Evolutionary conservation across 2,888 invertebrate species (phyloP).

Genomic region (Andrena bucephala): DNA sequence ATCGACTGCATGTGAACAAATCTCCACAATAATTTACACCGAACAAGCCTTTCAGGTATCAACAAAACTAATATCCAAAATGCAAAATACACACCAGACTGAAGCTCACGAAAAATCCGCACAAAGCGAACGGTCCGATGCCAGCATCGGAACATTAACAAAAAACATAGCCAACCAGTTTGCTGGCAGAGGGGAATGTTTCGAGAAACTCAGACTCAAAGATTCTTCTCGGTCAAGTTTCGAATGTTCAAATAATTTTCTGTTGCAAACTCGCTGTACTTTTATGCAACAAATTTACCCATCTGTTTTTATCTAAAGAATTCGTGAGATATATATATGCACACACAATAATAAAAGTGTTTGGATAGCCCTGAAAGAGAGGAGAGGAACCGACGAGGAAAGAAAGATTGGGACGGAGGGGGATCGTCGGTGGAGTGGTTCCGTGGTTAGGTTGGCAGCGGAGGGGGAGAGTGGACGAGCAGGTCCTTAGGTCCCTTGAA

Average conservation of each 20-base stretch:
- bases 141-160: not conserved
- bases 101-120: not conserved
- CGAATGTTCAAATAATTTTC: not conserved
- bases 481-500: slow-evolving; percentile 79
- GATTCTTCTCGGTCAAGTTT: not conserved
- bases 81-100: not conserved
- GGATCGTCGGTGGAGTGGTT: slow-evolving; percentile 39
- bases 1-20: too few relatives aligned
- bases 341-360: slow-evolving; percentile 57
- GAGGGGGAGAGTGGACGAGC: slow-evolving; percentile 66
- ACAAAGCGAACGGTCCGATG: not conserved
- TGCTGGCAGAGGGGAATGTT: not conserved
- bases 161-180: not conserved
- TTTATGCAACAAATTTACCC: slow-evolving; percentile 8
- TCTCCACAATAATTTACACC: too few relatives aligned
- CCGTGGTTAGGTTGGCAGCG: slow-evolving; percentile 21
- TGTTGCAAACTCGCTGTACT: not conserved
- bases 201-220: not conserved
- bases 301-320: slow-evolving; percentile 35
- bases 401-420: slow-evolving; percentile 41
- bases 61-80: not conserved
- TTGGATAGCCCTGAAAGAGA: slow-evolving; percentile 58
- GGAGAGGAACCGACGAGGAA: slow-evolving; percentile 36
- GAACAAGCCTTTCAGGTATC: not conserved
- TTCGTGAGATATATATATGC: slow-evolving; percentile 1